phyloP scores from a whole-genome alignment of 2,113 vertebrate genomes.

The Semnornis frantzii region DNA sequence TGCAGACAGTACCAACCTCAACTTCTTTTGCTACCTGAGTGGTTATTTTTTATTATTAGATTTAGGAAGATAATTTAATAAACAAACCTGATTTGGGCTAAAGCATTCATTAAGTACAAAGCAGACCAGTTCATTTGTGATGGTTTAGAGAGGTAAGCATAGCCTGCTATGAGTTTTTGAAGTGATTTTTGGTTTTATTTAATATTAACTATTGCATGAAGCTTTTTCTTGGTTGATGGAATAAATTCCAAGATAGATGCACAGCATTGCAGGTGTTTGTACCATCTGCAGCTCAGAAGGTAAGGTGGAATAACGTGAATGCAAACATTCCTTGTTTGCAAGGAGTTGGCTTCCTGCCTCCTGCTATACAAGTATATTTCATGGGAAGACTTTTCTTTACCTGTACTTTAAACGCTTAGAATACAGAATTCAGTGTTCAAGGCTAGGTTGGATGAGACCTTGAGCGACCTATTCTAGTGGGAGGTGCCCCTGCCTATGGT shows the following conservation, averaged over 20 bases:
- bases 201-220: not conserved
- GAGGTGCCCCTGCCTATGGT: too few species aligned
- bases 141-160: not conserved
- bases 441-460: too few species aligned
- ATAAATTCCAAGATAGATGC: not conserved
- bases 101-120: not conserved
- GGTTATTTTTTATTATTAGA: not conserved
- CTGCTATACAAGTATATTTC: not conserved
- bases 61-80: constrained; percentile 10
- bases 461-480: too few species aligned
- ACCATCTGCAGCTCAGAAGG: not conserved
- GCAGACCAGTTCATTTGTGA: not conserved
- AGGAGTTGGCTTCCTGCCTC: not conserved
- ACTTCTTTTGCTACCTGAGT: not conserved
- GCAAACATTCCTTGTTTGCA: not conserved
- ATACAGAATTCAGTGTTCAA: not conserved
- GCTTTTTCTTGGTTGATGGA: not conserved
- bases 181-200: not conserved
- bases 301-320: not conserved
- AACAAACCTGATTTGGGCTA: not conserved
- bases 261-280: not conserved
- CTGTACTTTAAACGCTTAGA: not conserved
- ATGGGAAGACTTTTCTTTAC: not conserved
- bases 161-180: not conserved
- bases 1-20: not conserved